Conservation (phyloP, 2,888 invertebrate genomes). For the Chromoteleia sp. region DNA sequence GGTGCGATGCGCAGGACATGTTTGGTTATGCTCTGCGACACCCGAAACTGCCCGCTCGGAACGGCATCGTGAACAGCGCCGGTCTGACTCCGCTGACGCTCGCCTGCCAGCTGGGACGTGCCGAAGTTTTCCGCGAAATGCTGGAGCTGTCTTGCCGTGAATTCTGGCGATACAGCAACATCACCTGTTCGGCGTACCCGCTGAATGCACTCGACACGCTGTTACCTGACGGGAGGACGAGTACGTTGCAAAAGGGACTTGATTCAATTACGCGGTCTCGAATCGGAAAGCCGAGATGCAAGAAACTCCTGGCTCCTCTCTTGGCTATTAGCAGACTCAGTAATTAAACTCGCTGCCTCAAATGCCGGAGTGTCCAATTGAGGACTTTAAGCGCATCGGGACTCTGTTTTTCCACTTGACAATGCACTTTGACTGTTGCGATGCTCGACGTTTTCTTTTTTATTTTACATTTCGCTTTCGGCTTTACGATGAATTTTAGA, state of each 20-base stretch:
- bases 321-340: conserved; percentile 48
- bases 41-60: conserved; percentile 96
- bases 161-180: conserved; percentile 99
- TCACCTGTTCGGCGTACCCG: conserved; percentile 99
- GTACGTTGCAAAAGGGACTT: conserved; percentile 86
- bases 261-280: conserved; percentile 69
- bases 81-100: conserved; percentile 98
- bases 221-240: conserved; percentile 96
- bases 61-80: conserved; percentile 94
- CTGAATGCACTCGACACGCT: conserved; percentile 98
- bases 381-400: conserved; percentile 34
- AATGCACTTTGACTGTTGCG: conserved; percentile 47
- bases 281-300: conserved; percentile 66
- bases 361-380: conserved; percentile 43
- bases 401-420: conserved; percentile 51
- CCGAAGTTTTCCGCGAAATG: conserved; percentile 99
- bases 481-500: neutral
- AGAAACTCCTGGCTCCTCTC: conserved; percentile 27
- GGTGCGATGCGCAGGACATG: conserved; percentile 96
- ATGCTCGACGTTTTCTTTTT: conserved; percentile 1
- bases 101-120: conserved; percentile 97
- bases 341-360: conserved; percentile 52
- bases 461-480: neutral
- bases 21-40: conserved; percentile 98
- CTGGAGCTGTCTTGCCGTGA: conserved; percentile 97